Base-by-base conservation (phyloP, 2,113 vertebrate genomes). In the Eonycteris spelaea region DNA sequence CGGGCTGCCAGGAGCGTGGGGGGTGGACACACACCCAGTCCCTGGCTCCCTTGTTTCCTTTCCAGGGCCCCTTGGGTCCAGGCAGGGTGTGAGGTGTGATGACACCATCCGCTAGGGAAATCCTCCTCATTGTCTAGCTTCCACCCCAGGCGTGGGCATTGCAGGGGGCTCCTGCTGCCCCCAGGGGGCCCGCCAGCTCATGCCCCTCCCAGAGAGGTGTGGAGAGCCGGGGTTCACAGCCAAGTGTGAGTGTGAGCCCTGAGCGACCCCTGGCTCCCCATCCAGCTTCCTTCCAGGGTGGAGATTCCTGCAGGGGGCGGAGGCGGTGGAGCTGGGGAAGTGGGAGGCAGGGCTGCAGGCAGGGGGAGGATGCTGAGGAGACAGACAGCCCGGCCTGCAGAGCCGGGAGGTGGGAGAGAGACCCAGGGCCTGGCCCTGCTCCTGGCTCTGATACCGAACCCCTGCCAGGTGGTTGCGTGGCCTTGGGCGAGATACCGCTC, bases 21-120 rank as follows among this genome's bases (percentile, higher is more conserved):
- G 70, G 1, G 30, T 40, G 28, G n/a, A 6, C 10, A 1, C 53
- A 51, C 15, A 1, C 24, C 7, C 38, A 11, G 3, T 2, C 24
- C 35, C 4, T 0, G 0, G 1, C 5, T 1, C 43, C 35, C 2
- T 30, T 4, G 3, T 15, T n/a, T 86, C 74, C 53, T 43, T n/a
- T 6, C 21, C 3, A 1, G 40, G 59, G n/a, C 26, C 35, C 24
- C 35, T 30, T 15, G 21, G 55, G 43, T 14, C 4, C 0, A 12
- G 67, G 84, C 85, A 28, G 68, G 75, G 55, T 8, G 1, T 3
- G 19, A 14, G 15, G 16, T 1, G 5, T 26, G 28, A 12, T 5
- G 63, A 16, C 33, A 33, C 2, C 55, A 0, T 2, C 15, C 30
- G 24, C 18, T 22, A 28, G 68, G 78, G 59, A 53, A 57, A 45